Percentiles rank a stretch among this genome's conserved stretches.
Evolutionary conservation across 2,797 vertebrate species (phyloP).

Genomic region (Channa striata): DNA sequence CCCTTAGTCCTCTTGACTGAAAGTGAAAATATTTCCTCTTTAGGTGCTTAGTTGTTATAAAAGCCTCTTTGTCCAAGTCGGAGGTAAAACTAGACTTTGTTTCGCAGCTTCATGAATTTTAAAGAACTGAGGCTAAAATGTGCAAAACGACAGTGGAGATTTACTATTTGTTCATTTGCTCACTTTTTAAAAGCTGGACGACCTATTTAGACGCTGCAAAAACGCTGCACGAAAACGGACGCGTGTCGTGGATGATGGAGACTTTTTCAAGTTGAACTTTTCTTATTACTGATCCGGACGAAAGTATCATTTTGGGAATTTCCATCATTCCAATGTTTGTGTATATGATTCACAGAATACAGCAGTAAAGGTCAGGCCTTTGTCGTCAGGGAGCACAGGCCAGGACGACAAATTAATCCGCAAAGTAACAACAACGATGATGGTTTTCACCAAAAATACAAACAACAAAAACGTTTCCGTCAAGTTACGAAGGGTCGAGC

Average conservation of each 20-base stretch:
- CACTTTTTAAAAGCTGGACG: neutral
- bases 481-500: no score
- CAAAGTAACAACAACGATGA: no score
- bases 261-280: neutral
- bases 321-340: no score
- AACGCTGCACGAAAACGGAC: neutral
- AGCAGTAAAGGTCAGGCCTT: no score
- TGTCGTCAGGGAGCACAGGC: no score
- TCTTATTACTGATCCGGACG: neutral
- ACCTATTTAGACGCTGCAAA: neutral
- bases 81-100: neutral
- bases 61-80: constrained; percentile 24
- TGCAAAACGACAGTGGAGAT: neutral
- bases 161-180: neutral
- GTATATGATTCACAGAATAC: no score
- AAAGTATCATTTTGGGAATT: neutral
- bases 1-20: constrained; percentile 22
- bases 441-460: no score
- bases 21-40: constrained; percentile 30
- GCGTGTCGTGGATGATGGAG: no score
- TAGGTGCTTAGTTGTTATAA: constrained; percentile 19
- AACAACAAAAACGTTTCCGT: no score
- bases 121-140: neutral
- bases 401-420: no score
- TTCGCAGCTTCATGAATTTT: neutral